These are phyloP conservation scores for Geotrupes spiniger DNA, from an alignment of 2,888 invertebrate species.

Conservation along the genomic window DNA sequence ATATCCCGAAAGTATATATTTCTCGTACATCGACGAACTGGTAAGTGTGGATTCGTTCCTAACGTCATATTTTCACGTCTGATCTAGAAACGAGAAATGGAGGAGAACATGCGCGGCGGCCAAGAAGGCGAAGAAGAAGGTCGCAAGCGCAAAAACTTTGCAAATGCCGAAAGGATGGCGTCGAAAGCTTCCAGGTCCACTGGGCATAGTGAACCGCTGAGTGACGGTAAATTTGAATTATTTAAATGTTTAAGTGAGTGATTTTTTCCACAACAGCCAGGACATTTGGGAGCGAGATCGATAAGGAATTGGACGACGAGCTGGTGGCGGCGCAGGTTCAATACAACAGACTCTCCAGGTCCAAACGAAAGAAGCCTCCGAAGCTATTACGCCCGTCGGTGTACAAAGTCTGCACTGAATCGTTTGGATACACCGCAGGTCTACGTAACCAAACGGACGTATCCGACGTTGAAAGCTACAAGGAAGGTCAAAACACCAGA, in stretches of 20 bases:
- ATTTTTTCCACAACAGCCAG: no score
- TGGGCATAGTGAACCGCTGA: no score
- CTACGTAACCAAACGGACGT: neutral
- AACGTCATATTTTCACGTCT: no score
- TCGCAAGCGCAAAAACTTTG: no score
- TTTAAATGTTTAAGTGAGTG: no score
- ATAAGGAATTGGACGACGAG: slow-evolving; percentile 30
- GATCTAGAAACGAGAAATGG: no score
- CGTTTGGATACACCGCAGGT: neutral
- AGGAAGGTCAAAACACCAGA: slow-evolving; percentile 5
- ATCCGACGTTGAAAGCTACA: neutral
- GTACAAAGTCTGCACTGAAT: slow-evolving; percentile 23
- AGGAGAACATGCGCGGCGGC: no score
- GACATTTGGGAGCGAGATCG: slow-evolving; percentile 3
- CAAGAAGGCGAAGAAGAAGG: no score
- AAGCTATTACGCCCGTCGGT: slow-evolving; percentile 29
- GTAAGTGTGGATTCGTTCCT: slow-evolving; percentile 28
- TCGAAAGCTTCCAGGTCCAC: no score
- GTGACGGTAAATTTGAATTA: no score
- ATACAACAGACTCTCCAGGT: slow-evolving; percentile 28
- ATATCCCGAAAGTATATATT: slow-evolving; percentile 43
- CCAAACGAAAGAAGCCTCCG: slow-evolving; percentile 17
- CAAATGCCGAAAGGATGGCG: no score
- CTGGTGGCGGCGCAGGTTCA: slow-evolving; percentile 30
- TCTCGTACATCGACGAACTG: slow-evolving; percentile 37